Conservation (phyloP, 2,888 invertebrate species). For the Aphrophora alni region DNA sequence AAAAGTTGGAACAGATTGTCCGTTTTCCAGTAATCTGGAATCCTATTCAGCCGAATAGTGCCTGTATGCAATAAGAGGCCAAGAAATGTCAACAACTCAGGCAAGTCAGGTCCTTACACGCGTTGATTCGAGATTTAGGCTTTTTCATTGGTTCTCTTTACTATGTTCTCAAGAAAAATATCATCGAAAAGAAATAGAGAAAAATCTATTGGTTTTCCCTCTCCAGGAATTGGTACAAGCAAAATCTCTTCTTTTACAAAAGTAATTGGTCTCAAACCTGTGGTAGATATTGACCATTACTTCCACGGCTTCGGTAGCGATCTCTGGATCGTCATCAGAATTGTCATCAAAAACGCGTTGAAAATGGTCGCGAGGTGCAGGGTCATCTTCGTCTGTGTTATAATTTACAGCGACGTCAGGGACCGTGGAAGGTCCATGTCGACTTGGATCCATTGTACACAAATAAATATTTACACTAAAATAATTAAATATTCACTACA, state of each 20-base stretch:
- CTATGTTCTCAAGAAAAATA: neutral
- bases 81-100: neutral
- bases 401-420: slow-evolving; percentile 8
- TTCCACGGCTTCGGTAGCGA: neutral
- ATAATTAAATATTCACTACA: too few species aligned
- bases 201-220: neutral
- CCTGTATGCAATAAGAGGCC: neutral
- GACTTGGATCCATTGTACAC: too few species aligned
- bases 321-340: slow-evolving; percentile 12
- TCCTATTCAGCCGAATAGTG: too few species aligned
- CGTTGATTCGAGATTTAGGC: slow-evolving; percentile 2
- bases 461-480: too few species aligned
- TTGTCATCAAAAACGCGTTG: slow-evolving; percentile 12
- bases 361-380: neutral
- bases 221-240: slow-evolving; percentile 12
- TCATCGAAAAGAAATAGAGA: neutral
- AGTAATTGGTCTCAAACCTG: slow-evolving; percentile 9
- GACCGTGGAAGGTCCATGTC: neutral
- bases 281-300: slow-evolving; percentile 6
- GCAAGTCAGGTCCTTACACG: neutral
- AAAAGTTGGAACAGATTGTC: neutral
- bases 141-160: slow-evolving; percentile 17
- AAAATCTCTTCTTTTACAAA: slow-evolving; percentile 1
- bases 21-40: slow-evolving; percentile 7
- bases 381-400: slow-evolving; percentile 13